These are phyloP conservation scores for Drosophila acutilabella DNA, from an alignment of 2,888 invertebrate genomes.

Conservation along the genomic window DNA sequence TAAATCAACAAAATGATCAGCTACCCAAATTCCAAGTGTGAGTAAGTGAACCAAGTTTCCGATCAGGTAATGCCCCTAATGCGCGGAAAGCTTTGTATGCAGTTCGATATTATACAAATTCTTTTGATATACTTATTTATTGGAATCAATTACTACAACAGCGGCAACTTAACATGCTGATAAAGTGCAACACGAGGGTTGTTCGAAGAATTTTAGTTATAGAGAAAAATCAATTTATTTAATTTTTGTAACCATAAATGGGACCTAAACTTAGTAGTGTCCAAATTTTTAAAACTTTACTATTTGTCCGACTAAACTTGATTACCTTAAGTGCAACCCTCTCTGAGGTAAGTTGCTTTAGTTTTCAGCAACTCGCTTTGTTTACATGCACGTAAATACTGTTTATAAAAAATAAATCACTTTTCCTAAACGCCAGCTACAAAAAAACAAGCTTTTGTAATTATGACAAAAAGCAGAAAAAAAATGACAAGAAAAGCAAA, in stretches of 20 bases:
- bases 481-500: constrained; percentile 11
- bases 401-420: constrained; percentile 72
- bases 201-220: neutral
- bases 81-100: constrained; percentile 28
- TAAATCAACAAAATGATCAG: constrained; percentile 17
- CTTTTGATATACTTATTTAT: constrained; percentile 38
- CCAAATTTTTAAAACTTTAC: too few relatives aligned
- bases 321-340: constrained; percentile 20
- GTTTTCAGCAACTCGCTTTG: constrained; percentile 50
- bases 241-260: too few relatives aligned
- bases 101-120: constrained; percentile 37
- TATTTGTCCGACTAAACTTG: neutral
- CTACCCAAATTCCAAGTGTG: constrained; percentile 24
- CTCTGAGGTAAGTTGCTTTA: constrained; percentile 28
- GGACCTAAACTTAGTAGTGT: too few relatives aligned
- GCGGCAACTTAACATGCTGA: constrained; percentile 8
- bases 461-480: constrained; percentile 36
- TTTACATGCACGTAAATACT: constrained; percentile 61
- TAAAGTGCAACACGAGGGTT: constrained; percentile 30
- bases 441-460: constrained; percentile 57
- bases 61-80: constrained; percentile 14
- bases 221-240: neutral
- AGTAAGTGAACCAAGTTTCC: constrained; percentile 13
- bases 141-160: constrained; percentile 54
- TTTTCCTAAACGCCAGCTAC: constrained; percentile 49